Percentiles rank a stretch among this genome's conserved stretches.
Evolutionary conservation across 2,888 invertebrate species (phyloP).

Genomic region (Stenchaetothrips biformis): DNA sequence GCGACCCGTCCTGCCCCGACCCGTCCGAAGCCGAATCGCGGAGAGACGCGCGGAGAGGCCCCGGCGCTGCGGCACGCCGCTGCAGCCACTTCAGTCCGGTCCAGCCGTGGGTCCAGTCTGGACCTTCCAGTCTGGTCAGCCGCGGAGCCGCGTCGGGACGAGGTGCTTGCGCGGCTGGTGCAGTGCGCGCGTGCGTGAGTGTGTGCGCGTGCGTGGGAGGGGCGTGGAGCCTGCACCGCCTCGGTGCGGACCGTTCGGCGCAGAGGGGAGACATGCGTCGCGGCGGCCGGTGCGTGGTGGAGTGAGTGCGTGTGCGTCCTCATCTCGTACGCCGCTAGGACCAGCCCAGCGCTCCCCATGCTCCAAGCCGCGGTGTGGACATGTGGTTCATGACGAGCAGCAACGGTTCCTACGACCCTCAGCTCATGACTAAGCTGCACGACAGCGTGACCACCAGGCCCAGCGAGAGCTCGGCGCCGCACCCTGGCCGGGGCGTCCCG

Average conservation of each 20-base stretch:
- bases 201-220: not conserved
- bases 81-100: not conserved
- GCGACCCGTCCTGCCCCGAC: not conserved
- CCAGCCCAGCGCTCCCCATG: too few species aligned
- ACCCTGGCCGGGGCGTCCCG: too few species aligned
- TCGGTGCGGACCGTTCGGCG: too few species aligned
- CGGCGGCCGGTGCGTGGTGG: too few species aligned
- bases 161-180: too few species aligned
- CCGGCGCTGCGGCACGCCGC: not conserved
- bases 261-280: too few species aligned
- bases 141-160: too few species aligned
- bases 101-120: not conserved
- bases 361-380: not conserved
- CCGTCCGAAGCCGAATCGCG: not conserved
- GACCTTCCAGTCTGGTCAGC: not conserved
- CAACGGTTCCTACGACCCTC: conserved; percentile 7
- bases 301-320: too few species aligned
- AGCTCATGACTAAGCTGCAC: not conserved
- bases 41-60: not conserved
- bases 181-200: not conserved
- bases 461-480: not conserved
- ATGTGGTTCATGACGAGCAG: conserved; percentile 11
- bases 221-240: not conserved
- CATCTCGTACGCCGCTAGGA: too few species aligned
- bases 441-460: not conserved